Base-by-base conservation (phyloP, 2,888 invertebrate genomes). In the Ochropleura plecta region DNA sequence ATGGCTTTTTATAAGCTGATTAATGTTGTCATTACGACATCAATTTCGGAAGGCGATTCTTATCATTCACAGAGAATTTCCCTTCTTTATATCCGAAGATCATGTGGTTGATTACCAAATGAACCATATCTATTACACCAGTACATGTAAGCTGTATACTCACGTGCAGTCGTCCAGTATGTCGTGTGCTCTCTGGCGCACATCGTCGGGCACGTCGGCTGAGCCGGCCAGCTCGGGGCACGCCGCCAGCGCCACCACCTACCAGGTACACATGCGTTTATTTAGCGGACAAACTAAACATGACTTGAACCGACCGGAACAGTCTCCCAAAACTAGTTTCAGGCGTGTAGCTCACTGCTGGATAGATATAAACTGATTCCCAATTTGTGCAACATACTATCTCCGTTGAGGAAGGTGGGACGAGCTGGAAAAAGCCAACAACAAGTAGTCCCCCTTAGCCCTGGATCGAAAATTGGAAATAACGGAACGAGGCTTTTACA, bases 191-290 rank as follows among this genome's bases (percentile, higher is more conserved):
- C 98, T 97, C 69, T 97, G 94, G 92, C 99, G 99, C 0, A 98
- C 98, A 93, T 99, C 99, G 0, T 97, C 97, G 0, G 99, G 99
- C 88, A 98, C 98, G 63, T 87, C 87, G 2, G 96, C 93, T 0
- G 87, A 85, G 20, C 75, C 51, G 62, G 88, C 79, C 67, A 99
- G 95, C 46, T 94, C 94, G 0, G 99, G 99, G 83, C 98, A 97
- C 3, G 98, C 95, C 20, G 98, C 97, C 70, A 98, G 91, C 0
- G 98, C 98, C 82, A 93, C 48, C 68, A 94, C 93, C 94, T 94
- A 30, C 4, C 18, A 53, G 5, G 70, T 5, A 72, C 46, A 67
- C 1, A 10, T 6, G 0, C 10, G 14, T 10, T 64, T n/a, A 64
- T 12, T 53, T 57, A 16, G 16, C 16, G 57, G 3, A 30, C 55